Percentiles rank a stretch among this genome's conserved stretches.
phyloP scores from a whole-genome alignment of 2,888 invertebrate species.

The Nipponacmea schrenckii region DNA sequence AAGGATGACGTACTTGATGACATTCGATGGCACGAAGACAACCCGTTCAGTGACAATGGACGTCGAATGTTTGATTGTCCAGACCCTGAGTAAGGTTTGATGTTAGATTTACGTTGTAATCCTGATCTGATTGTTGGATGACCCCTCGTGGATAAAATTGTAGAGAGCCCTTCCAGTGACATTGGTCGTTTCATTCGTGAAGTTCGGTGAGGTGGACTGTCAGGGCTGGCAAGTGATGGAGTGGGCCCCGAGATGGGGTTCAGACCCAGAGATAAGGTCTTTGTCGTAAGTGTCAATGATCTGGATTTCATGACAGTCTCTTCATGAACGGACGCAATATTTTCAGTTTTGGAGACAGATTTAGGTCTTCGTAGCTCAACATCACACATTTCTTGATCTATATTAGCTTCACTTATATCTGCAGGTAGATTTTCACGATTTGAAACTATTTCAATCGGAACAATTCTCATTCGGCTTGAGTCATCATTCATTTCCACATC shows the following conservation, averaged over 20 bases:
- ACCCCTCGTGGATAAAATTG: neutral
- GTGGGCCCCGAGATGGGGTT: neutral
- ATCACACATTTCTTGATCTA: neutral
- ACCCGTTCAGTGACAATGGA: neutral
- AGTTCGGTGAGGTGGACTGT: neutral
- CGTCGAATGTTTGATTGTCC: constrained; percentile 2
- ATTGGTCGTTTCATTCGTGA: constrained; percentile 1
- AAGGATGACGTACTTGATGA: constrained; percentile 21
- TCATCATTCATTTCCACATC: neutral
- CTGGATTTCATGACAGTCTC: neutral
- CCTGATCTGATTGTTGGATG: neutral
- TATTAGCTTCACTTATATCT: neutral
- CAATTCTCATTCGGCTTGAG: neutral
- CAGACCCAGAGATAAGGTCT: neutral
- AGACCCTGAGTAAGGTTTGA: neutral
- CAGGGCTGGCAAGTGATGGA: neutral
- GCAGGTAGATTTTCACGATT: neutral
- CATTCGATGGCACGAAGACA: constrained; percentile 22
- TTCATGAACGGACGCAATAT: neutral
- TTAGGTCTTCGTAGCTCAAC: neutral
- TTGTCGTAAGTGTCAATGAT: neutral
- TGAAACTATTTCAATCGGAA: neutral
- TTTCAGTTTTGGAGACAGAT: constrained; percentile 4
- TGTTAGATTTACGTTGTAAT: constrained; percentile 2
- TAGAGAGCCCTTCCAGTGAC: neutral